Evolutionary conservation across 2,113 vertebrate species (phyloP).

Genomic region (Notothenia coriiceps): DNA sequence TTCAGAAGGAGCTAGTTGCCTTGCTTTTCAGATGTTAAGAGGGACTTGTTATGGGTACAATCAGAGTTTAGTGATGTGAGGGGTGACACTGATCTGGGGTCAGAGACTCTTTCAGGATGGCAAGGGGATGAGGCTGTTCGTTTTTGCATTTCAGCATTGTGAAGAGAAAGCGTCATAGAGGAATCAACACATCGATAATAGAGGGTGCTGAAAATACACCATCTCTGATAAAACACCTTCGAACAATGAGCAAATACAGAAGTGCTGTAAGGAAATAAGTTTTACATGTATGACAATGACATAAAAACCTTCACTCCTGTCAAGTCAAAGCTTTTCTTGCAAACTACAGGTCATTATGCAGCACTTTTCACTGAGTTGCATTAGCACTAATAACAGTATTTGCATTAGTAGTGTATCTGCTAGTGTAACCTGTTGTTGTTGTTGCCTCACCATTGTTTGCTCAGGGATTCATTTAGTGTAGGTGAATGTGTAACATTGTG

Average conservation of each 20-base stretch:
- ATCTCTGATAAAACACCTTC: background rate
- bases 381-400: conserved; percentile 5
- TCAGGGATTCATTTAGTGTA: conserved; percentile 16
- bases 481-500: conserved; percentile 22
- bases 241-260: background rate
- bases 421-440: conserved; percentile 9
- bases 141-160: background rate
- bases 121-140: background rate
- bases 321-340: too few relatives aligned
- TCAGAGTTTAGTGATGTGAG: background rate
- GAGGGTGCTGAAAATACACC: background rate
- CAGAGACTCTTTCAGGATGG: background rate
- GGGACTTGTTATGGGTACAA: background rate
- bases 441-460: conserved; percentile 17
- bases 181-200: background rate
- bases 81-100: background rate
- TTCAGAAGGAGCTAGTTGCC: background rate
- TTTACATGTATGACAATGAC: too few relatives aligned
- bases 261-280: too few relatives aligned
- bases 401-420: conserved; percentile 19
- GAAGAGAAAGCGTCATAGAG: background rate
- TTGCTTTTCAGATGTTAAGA: background rate
- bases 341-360: background rate
- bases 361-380: background rate
- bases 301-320: too few relatives aligned